phyloP scores from a whole-genome alignment of 2,888 invertebrate genomes.

The Palloptera scutellata region DNA sequence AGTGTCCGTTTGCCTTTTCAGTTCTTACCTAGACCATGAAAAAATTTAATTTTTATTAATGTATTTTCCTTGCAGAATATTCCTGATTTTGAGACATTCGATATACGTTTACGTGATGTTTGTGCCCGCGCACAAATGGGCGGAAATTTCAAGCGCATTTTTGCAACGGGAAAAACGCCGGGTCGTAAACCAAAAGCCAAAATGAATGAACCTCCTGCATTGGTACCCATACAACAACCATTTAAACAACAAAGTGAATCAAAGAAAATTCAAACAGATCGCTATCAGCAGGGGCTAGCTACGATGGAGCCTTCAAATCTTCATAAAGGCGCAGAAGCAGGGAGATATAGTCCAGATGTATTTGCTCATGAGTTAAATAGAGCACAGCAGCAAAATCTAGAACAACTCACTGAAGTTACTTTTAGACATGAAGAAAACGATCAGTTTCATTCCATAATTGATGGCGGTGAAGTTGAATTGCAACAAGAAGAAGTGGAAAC shows the following conservation, averaged over 20 bases:
- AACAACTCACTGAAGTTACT: slow-evolving; percentile 33
- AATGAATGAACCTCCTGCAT: slow-evolving; percentile 48
- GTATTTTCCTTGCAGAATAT: slow-evolving; percentile 67
- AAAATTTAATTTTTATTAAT: not conserved
- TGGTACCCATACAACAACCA: slow-evolving; percentile 46
- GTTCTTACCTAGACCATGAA: not conserved
- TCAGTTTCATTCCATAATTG: slow-evolving; percentile 36
- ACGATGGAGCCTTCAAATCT: too few species aligned
- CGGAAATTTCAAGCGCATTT: slow-evolving; percentile 53
- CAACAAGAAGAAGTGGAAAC: slow-evolving; percentile 43
- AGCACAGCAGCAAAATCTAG: slow-evolving; percentile 22
- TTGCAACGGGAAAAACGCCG: slow-evolving; percentile 46
- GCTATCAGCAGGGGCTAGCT: slow-evolving; percentile 18
- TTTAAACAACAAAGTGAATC: slow-evolving; percentile 9
- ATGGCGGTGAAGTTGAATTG: slow-evolving; percentile 40
- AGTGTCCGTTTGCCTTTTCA: too few species aligned
- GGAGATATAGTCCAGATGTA: too few species aligned
- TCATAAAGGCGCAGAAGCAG: too few species aligned
- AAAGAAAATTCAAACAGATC: slow-evolving; percentile 30
- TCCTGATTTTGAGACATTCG: slow-evolving; percentile 79
- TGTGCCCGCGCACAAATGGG: slow-evolving; percentile 61
- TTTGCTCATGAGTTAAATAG: too few species aligned
- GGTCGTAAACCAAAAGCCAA: slow-evolving; percentile 56
- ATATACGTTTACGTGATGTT: slow-evolving; percentile 76
- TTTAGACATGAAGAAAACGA: slow-evolving; percentile 37